Percentiles rank a stretch among this genome's conserved stretches.
phyloP scores from a whole-genome alignment of 2,888 invertebrate species.

The Tetramorium bicarinatum region DNA sequence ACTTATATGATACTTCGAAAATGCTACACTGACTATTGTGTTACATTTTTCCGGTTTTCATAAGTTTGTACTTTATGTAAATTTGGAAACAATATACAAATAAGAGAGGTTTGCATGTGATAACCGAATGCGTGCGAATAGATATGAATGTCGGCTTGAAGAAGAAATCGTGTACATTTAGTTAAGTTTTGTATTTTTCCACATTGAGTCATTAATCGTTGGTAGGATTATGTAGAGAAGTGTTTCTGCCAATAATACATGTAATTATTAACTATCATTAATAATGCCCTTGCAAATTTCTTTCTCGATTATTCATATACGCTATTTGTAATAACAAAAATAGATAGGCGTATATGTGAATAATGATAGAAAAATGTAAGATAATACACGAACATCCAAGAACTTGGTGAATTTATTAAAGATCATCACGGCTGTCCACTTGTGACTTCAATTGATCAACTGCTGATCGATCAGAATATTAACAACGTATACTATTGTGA shows the following conservation, averaged over 20 bases:
- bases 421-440: constrained; percentile 66
- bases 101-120: constrained; percentile 63
- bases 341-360: constrained; percentile 80
- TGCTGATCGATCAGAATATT: constrained; percentile 46
- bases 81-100: constrained; percentile 80
- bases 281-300: constrained; percentile 75
- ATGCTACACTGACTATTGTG: constrained; percentile 82
- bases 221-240: constrained; percentile 79
- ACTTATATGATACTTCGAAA: constrained; percentile 80
- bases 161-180: constrained; percentile 84
- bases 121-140: constrained; percentile 64
- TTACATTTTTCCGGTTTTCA: constrained; percentile 84
- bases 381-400: constrained; percentile 72
- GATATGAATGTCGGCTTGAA: constrained; percentile 62
- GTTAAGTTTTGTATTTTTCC: constrained; percentile 86
- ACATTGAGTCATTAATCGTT: constrained; percentile 85
- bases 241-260: constrained; percentile 76
- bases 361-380: constrained; percentile 76
- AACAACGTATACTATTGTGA: constrained; percentile 25
- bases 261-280: constrained; percentile 80
- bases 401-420: constrained; percentile 70
- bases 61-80: constrained; percentile 86
- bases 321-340: constrained; percentile 48
- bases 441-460: constrained; percentile 53
- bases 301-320: constrained; percentile 69